Percentiles rank a stretch among this genome's conserved stretches.
These are phyloP conservation scores for Bubo scandiacus DNA, from an alignment of 2,113 vertebrate genomes.

Conservation along the genomic window DNA sequence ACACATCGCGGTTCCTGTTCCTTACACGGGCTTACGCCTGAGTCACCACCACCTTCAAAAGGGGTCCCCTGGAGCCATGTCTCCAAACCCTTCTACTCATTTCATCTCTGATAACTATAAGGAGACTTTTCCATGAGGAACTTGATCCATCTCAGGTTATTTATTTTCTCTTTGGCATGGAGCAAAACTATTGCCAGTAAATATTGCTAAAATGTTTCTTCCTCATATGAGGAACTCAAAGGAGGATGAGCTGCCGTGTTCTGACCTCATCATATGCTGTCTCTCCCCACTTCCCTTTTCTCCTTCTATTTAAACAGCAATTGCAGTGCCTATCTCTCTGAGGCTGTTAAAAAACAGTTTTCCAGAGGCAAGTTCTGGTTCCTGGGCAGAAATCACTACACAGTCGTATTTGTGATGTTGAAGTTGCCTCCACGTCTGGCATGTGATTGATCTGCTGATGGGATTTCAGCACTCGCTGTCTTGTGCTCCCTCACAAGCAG, in stretches of 20 bases:
- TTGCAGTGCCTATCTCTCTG: not conserved
- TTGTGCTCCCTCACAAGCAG: constrained; percentile 2
- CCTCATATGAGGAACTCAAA: not conserved
- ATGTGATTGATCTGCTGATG: constrained; percentile 12
- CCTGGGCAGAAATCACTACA: not conserved
- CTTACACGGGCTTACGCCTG: rapidly evolving
- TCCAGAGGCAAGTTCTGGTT: not conserved
- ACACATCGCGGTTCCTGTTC: not conserved
- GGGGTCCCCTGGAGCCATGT: not conserved
- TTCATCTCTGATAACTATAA: not conserved
- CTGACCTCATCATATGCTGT: not conserved
- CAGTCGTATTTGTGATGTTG: not conserved
- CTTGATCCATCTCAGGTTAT: not conserved
- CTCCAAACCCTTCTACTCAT: not conserved
- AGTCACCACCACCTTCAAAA: not conserved
- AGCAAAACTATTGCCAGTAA: not conserved
- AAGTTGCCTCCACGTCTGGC: constrained; percentile 3
- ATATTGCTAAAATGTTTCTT: not conserved
- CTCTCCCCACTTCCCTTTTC: not conserved
- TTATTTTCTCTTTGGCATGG: not conserved
- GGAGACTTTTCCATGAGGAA: not conserved
- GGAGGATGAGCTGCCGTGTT: not conserved
- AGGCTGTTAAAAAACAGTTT: not conserved
- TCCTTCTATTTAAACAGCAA: not conserved
- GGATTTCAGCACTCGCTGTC: not conserved